phyloP scores from a whole-genome alignment of 2,888 invertebrate species.

The Polydesmus complanatus region DNA sequence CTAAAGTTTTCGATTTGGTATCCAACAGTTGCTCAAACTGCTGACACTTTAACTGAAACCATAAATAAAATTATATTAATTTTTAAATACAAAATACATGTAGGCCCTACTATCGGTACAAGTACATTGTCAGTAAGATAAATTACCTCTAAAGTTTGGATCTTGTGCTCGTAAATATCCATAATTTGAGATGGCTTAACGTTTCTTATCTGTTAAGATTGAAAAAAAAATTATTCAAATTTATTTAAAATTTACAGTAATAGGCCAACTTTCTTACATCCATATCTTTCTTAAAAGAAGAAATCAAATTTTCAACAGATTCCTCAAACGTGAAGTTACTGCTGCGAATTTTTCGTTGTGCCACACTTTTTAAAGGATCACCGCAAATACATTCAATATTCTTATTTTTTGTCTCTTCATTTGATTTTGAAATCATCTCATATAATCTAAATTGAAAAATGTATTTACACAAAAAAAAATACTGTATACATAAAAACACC shows the following conservation, averaged over 20 bases:
- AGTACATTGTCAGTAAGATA: no score
- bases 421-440: neutral
- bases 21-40: neutral
- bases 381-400: neutral
- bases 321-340: neutral
- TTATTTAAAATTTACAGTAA: no score
- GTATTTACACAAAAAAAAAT: neutral
- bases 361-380: no score
- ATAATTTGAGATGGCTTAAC: neutral
- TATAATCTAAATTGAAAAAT: neutral
- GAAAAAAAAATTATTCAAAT: neutral
- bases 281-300: neutral
- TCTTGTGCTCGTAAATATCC: neutral
- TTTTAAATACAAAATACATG: neutral
- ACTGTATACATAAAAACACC: neutral
- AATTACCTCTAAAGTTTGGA: neutral
- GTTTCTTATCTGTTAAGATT: neutral
- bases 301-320: neutral
- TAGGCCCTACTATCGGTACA: no score
- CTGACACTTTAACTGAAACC: neutral
- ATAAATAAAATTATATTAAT: neutral
- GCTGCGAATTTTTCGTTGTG: neutral
- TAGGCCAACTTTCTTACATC: no score
- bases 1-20: neutral
- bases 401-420: neutral